Evolutionary conservation across 2,113 vertebrate species (phyloP).

Genomic region (Pholis gunnellus): DNA sequence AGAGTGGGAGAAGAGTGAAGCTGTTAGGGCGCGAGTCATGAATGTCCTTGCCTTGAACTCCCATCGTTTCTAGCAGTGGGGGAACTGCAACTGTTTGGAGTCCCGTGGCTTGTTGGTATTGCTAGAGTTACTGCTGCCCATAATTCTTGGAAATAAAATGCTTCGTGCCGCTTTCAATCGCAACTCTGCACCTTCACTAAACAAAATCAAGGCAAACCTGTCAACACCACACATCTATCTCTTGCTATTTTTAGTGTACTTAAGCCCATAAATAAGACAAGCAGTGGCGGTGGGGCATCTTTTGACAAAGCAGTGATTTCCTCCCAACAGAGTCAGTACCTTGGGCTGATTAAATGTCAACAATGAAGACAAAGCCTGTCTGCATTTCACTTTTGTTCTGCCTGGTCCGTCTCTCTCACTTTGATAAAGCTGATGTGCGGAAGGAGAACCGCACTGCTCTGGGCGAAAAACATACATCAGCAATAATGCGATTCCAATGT

Average conservation of each 20-base stretch:
- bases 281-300: conserved; percentile 74
- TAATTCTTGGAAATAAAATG: conserved; percentile 61
- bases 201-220: conserved; percentile 43
- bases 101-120: conserved; percentile 30
- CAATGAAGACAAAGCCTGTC: conserved; percentile 72
- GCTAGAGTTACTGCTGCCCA: conserved; percentile 38
- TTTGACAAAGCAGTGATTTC: conserved; percentile 80
- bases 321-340: conserved; percentile 78
- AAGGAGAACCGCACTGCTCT: conserved; percentile 64
- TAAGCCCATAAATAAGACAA: conserved; percentile 61
- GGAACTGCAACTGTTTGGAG: conserved; percentile 31
- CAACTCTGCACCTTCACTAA: conserved; percentile 31
- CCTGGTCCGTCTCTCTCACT: conserved; percentile 63
- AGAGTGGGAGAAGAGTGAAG: conserved; percentile 41
- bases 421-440: conserved; percentile 64
- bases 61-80: conserved; percentile 18
- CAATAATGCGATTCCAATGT: conserved; percentile 72
- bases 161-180: conserved; percentile 16
- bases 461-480: conserved; percentile 76
- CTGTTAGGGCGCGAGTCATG: conserved; percentile 40
- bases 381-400: conserved; percentile 63
- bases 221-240: conserved; percentile 37
- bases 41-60: conserved; percentile 45
- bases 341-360: conserved; percentile 86
- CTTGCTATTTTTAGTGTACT: conserved; percentile 49